A percentile compares a stretch with the other conserved stretches of the same genome.
Evolutionary conservation across 2,888 invertebrate genomes (phyloP).

Genomic region (Pseudococcus viburni): DNA sequence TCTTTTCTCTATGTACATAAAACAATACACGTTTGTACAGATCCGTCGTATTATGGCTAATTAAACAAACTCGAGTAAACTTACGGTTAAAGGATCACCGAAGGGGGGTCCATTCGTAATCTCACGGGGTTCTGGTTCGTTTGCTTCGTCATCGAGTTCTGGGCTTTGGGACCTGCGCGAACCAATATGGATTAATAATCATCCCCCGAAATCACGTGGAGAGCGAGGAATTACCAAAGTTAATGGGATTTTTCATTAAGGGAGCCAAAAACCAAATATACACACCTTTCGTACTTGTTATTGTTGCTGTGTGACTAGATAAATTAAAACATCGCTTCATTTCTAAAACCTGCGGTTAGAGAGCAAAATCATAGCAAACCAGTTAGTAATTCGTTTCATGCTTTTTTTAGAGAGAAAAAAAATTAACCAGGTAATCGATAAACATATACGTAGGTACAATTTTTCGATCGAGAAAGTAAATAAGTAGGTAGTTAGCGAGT

Average conservation of each 20-base stretch:
- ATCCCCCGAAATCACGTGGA: background rate
- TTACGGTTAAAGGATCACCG: constrained; percentile 13
- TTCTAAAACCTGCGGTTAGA: constrained; percentile 65
- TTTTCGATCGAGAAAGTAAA: background rate
- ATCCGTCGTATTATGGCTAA: too few relatives aligned
- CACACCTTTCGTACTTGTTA: constrained; percentile 59
- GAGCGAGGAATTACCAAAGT: background rate
- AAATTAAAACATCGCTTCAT: constrained; percentile 52
- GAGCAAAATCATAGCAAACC: constrained; percentile 62
- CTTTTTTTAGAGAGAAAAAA: background rate
- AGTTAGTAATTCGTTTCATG: constrained; percentile 57
- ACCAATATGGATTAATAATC: too few relatives aligned
- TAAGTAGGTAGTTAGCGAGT: background rate
- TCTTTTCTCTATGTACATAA: background rate
- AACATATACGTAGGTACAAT: background rate
- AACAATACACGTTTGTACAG: background rate
- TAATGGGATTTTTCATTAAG: background rate
- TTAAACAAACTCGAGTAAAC: background rate
- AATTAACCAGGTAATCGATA: background rate
- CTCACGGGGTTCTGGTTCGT: constrained; percentile 16
- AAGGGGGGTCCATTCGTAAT: background rate
- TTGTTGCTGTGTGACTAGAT: constrained; percentile 65
- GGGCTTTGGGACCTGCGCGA: constrained; percentile 48
- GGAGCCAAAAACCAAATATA: constrained; percentile 52
- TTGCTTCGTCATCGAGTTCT: constrained; percentile 43